These are phyloP conservation scores for Marronus borbonicus DNA, from an alignment of 2,888 invertebrate species.

Conservation along the genomic window DNA sequence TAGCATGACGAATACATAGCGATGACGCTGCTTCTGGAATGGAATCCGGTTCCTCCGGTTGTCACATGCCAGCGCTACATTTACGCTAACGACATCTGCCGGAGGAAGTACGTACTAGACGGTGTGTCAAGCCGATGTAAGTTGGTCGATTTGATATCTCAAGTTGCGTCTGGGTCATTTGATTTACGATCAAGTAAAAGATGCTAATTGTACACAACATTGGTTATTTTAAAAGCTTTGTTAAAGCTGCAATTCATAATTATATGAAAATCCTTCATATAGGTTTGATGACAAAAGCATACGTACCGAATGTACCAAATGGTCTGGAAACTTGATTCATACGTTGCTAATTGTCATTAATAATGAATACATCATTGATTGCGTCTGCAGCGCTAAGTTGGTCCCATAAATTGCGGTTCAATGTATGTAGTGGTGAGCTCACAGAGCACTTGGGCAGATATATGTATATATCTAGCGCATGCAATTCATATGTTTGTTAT, in stretches of 20 bases:
- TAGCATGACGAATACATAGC: slow-evolving; percentile 10
- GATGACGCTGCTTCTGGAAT: slow-evolving; percentile 10
- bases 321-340: slow-evolving; percentile 12
- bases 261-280: too few relatives aligned
- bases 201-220: too few relatives aligned
- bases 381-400: not conserved
- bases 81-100: not conserved
- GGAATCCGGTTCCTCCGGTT: slow-evolving; percentile 7
- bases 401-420: not conserved
- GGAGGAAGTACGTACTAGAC: not conserved
- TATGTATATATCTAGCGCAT: too few relatives aligned
- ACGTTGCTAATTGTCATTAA: slow-evolving; percentile 7
- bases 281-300: not conserved
- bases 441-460: too few relatives aligned
- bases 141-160: too few relatives aligned
- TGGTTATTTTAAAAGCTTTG: too few relatives aligned
- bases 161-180: too few relatives aligned
- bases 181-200: too few relatives aligned
- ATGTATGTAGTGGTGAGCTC: not conserved
- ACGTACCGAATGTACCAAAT: not conserved
- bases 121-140: too few relatives aligned
- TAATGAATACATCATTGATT: slow-evolving; percentile 12
- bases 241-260: too few relatives aligned
- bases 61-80: not conserved
- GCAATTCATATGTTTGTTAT: not conserved